Conservation (phyloP, 2,113 vertebrate species). For the Cavia aperea region DNA sequence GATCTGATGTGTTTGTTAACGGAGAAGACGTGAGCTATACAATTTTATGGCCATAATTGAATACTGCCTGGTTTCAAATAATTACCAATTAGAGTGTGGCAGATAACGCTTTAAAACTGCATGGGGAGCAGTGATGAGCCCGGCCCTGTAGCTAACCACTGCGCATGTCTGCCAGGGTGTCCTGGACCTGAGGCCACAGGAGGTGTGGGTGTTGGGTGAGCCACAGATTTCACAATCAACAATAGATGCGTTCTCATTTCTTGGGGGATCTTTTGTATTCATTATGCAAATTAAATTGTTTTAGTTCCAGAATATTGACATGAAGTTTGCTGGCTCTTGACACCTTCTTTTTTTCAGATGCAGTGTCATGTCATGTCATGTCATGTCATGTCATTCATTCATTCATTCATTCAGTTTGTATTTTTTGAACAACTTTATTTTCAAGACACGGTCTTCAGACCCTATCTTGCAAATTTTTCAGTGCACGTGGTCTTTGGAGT, state of each 20-base stretch:
- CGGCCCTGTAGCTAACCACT: rapidly evolving
- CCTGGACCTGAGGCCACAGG: conserved; percentile 37
- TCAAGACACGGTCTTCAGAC: background rate
- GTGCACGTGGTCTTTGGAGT: background rate
- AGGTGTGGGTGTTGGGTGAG: background rate
- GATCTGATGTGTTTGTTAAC: background rate
- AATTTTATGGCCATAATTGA: background rate
- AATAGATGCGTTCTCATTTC: conserved; percentile 1
- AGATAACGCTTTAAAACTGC: background rate
- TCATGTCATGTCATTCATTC: background rate
- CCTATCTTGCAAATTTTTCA: background rate
- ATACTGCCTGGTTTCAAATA: background rate
- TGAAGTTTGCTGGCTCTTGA: background rate
- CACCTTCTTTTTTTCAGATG: background rate
- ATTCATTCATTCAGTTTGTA: background rate
- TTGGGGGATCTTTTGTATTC: conserved; percentile 28
- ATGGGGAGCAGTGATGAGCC: background rate
- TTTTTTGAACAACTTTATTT: background rate
- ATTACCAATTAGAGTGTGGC: background rate
- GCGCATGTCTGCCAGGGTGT: background rate
- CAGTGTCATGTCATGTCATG: too few species aligned
- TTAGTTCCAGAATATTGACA: conserved; percentile 21
- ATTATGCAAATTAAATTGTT: conserved; percentile 3
- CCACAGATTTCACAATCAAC: conserved; percentile 38
- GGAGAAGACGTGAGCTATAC: background rate